phyloP scores from a whole-genome alignment of 2,888 invertebrate species.

The Andrena camellia region DNA sequence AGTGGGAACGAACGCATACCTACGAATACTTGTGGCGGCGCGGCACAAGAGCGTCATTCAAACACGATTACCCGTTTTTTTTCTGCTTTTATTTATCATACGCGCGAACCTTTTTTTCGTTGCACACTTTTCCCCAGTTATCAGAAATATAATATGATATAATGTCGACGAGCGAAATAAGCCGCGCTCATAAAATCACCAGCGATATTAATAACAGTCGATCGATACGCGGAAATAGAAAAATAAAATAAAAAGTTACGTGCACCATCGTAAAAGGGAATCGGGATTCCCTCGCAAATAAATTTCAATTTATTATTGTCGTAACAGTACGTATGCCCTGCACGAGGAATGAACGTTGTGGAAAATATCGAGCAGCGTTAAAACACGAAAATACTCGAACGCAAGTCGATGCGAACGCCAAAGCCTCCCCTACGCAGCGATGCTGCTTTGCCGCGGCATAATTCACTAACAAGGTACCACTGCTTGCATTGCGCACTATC shows the following conservation, averaged over 20 bases:
- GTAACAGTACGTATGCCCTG: background rate
- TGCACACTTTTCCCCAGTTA: background rate
- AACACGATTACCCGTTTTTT: constrained; percentile 8
- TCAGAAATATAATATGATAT: constrained; percentile 13
- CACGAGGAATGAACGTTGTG: background rate
- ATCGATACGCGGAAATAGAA: constrained; percentile 22
- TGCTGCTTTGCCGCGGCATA: background rate
- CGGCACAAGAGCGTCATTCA: background rate
- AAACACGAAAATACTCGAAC: background rate
- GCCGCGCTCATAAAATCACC: constrained; percentile 10
- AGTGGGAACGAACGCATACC: background rate
- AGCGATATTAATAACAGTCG: constrained; percentile 43
- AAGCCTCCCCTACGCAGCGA: background rate
- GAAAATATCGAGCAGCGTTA: background rate
- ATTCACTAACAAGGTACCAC: background rate
- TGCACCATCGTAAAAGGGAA: constrained; percentile 3
- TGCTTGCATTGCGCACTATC: background rate
- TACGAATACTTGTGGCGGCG: background rate
- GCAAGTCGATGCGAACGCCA: background rate
- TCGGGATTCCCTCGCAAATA: constrained; percentile 5
- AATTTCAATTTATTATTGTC: constrained; percentile 15
- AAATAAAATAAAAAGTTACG: constrained; percentile 1
- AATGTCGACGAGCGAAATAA: constrained; percentile 12
- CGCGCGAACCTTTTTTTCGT: background rate
- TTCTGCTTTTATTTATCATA: constrained; percentile 1